A percentile compares a stretch with the other conserved stretches of the same genome.
Evolutionary conservation across 1,140 invertebrate genomes (phyloP).

Genomic region (Saccostrea echinata): DNA sequence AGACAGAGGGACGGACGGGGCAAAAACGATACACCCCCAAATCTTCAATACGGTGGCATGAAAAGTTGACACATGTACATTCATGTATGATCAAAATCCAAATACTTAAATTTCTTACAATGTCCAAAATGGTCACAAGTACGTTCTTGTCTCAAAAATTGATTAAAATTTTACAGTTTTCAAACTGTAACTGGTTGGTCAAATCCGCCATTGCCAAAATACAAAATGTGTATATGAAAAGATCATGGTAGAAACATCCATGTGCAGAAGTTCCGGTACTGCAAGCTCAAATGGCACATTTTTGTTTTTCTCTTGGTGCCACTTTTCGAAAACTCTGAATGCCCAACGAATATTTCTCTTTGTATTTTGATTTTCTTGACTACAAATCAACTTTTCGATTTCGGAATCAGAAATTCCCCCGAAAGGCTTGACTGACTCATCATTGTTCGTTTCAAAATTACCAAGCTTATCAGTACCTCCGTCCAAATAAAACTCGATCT

Average conservation of each 20-base stretch:
- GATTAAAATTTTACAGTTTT: too few species aligned
- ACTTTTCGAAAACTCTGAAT: constrained; percentile 3
- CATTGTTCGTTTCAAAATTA: neutral
- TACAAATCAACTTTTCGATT: neutral
- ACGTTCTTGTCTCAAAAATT: too few species aligned
- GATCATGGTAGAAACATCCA: constrained; percentile 22
- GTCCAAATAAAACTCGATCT: neutral
- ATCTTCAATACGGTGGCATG: too few species aligned
- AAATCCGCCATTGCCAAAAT: neutral
- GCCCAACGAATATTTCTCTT: constrained; percentile 13
- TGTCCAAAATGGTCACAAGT: too few species aligned
- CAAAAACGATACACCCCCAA: too few species aligned
- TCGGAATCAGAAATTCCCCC: constrained; percentile 4
- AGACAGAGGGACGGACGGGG: too few species aligned
- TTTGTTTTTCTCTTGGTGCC: neutral
- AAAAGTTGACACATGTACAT: too few species aligned
- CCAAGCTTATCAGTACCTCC: neutral
- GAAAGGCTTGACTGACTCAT: too few species aligned
- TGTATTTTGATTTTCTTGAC: constrained; percentile 33
- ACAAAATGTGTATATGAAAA: constrained; percentile 12
- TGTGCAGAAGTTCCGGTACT: neutral
- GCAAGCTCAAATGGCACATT: neutral
- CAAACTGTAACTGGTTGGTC: too few species aligned
- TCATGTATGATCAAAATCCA: too few species aligned
- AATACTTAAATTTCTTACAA: too few species aligned